Evolutionary conservation across 2,113 vertebrate genomes (phyloP).

Genomic region (Myxocyprinus asiaticus): DNA sequence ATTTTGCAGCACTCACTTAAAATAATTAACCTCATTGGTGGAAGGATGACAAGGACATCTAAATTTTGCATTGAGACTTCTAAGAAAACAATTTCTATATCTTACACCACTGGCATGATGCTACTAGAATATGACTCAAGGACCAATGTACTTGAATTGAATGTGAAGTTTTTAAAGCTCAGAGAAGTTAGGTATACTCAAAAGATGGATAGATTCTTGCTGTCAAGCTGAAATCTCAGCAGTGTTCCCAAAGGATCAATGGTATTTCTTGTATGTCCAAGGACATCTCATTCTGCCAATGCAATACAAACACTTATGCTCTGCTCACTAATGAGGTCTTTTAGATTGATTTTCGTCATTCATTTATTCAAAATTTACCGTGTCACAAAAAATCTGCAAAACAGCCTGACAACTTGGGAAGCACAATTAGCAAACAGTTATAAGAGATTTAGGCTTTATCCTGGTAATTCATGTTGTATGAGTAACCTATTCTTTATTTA

Average conservation of each 20-base stretch:
- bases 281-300: constrained; percentile 63
- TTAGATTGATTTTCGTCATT: neutral
- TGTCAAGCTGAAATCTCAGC: constrained; percentile 72
- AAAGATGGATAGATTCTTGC: constrained; percentile 61
- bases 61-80: neutral
- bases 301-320: constrained; percentile 11
- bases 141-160: constrained; percentile 10
- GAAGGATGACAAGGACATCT: neutral
- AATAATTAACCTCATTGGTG: neutral
- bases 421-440: neutral
- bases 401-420: neutral
- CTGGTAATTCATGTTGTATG: no score
- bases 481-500: no score
- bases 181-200: constrained; percentile 49
- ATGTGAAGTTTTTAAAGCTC: constrained; percentile 61
- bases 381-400: neutral
- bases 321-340: neutral
- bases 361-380: neutral
- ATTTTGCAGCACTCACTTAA: constrained; percentile 20
- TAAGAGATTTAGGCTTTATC: no score
- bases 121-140: constrained; percentile 30
- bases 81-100: neutral
- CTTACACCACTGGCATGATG: constrained; percentile 3
- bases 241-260: constrained; percentile 71
- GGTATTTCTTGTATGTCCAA: constrained; percentile 65